Conservation (phyloP, 2,113 vertebrate species). For the Ursus arctos region DNA sequence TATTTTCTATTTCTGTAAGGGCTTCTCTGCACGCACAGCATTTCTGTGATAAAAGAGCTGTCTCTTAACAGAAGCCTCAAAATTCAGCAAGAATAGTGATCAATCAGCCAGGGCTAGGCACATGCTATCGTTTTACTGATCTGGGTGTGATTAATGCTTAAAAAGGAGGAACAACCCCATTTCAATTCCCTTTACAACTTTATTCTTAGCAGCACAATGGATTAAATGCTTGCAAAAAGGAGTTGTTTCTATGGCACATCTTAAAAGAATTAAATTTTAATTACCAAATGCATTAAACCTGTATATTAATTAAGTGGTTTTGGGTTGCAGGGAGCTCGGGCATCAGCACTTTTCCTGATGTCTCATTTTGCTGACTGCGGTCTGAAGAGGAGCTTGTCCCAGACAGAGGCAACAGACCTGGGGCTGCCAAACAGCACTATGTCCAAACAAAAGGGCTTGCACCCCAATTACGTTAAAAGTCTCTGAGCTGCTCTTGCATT, state of each 20-base stretch:
- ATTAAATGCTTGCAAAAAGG: constrained; percentile 72
- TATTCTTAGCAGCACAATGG: constrained; percentile 73
- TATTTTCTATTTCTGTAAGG: neutral
- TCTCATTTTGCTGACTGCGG: constrained; percentile 87
- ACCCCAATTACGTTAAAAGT: constrained; percentile 89
- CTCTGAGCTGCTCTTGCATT: constrained; percentile 79
- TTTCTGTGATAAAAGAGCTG: constrained; percentile 33
- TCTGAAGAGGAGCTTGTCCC: constrained; percentile 79
- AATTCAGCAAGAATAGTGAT: constrained; percentile 75
- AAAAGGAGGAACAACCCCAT: constrained; percentile 72
- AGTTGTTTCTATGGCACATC: constrained; percentile 72
- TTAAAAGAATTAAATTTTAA: constrained; percentile 87
- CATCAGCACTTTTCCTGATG: constrained; percentile 84
- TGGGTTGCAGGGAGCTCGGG: constrained; percentile 73
- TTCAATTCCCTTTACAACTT: constrained; percentile 71
- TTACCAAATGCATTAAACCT: constrained; percentile 85
- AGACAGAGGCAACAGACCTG: constrained; percentile 62
- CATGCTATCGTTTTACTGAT: constrained; percentile 82
- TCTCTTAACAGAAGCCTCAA: constrained; percentile 23
- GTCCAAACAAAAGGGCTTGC: constrained; percentile 84
- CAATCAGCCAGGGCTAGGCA: constrained; percentile 79
- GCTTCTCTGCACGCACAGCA: neutral
- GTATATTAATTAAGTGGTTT: constrained; percentile 88
- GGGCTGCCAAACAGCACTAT: constrained; percentile 85
- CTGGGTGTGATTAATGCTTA: constrained; percentile 82